Base-by-base conservation (phyloP, 2,888 invertebrate species). In the Tipula lateralis region DNA sequence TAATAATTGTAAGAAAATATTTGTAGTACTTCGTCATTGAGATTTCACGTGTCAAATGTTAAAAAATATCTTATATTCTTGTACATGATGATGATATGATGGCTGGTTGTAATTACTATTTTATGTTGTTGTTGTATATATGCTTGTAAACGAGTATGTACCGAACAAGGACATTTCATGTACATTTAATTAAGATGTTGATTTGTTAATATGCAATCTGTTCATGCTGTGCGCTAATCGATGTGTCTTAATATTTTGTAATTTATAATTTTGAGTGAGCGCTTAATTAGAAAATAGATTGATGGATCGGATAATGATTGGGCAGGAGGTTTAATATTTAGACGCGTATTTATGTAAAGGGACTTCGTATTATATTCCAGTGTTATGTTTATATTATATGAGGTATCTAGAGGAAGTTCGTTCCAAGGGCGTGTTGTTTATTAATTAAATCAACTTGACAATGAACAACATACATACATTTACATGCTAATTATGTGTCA, bases 1-100 rank as follows among this genome's bases (percentile, higher is more conserved):
- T 66, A 24, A 66, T 66, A 24, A 24, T 66, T 66, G 66, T 24
- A 66, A 66, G 66, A 66, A 66, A 66, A 66, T 66, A 66, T 66
- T 66, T 66, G 24, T 24, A 66, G 66, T 66, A 66, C 24, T 66
- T 66, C 66, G 66, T 66, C 66, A 66, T 66, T 66, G 66, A 66
- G 66, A 66, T 66, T 66, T 66, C 66, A 66, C 12, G 66, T 66
- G 66, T 66, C 66, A 66, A 66, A 66, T 24, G 66, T 66, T 66
- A 66, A 66, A 44, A 66, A 50, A 50, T 50, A 50, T 66, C 9
- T 66, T 66, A 24, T 24, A 12, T 24, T 66, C 66, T 66, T 66
- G 12, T 66, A n/a, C n/a, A n/a, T n/a, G n/a, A 66, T 66, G 66
- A 66, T 66, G 66, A 66, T 66, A 66, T 66, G 66, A 66, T 66